phyloP scores from a whole-genome alignment of 2,888 invertebrate genomes.

The Allacma fusca region DNA sequence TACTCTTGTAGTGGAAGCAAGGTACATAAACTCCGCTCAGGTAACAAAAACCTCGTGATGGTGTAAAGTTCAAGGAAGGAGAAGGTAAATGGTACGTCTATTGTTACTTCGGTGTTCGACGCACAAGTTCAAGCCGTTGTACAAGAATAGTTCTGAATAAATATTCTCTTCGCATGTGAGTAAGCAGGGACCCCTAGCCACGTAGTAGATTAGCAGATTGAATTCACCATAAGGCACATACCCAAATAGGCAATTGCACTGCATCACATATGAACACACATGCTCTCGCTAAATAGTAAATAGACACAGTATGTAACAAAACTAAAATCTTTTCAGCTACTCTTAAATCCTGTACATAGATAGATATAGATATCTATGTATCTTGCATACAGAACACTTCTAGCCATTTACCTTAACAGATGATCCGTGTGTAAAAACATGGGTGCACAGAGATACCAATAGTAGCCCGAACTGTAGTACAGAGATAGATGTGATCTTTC shows the following conservation, averaged over 20 bases:
- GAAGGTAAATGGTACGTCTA: conserved; percentile 1
- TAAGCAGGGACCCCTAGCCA: not conserved
- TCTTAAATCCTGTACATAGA: too few species aligned
- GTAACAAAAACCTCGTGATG: conserved; percentile 12
- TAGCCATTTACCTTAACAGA: too few species aligned
- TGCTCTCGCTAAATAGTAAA: too few species aligned
- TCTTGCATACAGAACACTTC: too few species aligned
- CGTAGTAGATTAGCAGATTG: conserved; percentile 8
- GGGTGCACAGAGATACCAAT: too few species aligned
- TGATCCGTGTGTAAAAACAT: too few species aligned
- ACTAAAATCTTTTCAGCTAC: too few species aligned
- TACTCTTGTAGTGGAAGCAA: not conserved
- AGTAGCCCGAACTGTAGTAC: too few species aligned
- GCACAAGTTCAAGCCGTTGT: conserved; percentile 7
- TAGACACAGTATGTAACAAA: too few species aligned
- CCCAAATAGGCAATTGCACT: not conserved
- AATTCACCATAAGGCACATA: not conserved
- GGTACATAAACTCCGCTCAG: not conserved
- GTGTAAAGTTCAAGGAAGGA: conserved; percentile 6
- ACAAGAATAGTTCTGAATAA: conserved; percentile 12
- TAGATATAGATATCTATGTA: too few species aligned
- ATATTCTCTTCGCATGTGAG: conserved; percentile 2
- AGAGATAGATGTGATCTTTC: too few species aligned
- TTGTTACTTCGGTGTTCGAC: not conserved
- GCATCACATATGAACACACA: not conserved